Base-by-base conservation (phyloP, 2,113 vertebrate species). In the Mastomys coucha region DNA sequence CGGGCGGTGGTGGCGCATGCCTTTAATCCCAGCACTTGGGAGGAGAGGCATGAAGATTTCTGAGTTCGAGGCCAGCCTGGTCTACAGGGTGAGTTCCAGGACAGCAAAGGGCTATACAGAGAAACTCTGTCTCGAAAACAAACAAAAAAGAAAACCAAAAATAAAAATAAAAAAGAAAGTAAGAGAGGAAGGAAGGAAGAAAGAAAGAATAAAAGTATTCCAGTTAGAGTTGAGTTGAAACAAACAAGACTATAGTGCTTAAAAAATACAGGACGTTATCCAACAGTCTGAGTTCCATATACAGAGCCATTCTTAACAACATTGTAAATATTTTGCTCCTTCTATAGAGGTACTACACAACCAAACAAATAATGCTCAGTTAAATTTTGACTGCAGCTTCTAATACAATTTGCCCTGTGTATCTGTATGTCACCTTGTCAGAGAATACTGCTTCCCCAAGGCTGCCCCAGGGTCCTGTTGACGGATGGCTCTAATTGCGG, bases 401-500 rank as follows among this genome's bases (percentile, higher is more conserved):
- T 93, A 82, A 91, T 69, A 69, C 81, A 26, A 93, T 94, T 88
- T 96, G 49, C 56, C 58, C 93, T 56, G 91, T 11, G 58, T 96
- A 96, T 94, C 97, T 97, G 88, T 42, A 97, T 42, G 95, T 98
- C 99, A 99, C 99, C 99, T 99, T 98, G 98, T 98, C 93, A 99
- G 98, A 1, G 98, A 97, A 98, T 99, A 99, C 96, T 98, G 98
- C 91, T 98, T 99, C 95, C 99, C 99, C 20, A 98, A 76, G 51
- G 97, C 97, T 78, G 99, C 99, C 56, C 99, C 98, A 12, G 99
- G 99, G 98, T 99, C 99, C 98, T 99, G 99, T 96, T 99, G 99
- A 98, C 99, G 99, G 96, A 99, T 99, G 94, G 99, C 99, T 98
- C 99, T 99, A 97, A 99, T 99, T 97, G 99, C 99, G 65, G 99